phyloP scores from a whole-genome alignment of 2,113 vertebrate species.

The Protobothrops flavoviridis region DNA sequence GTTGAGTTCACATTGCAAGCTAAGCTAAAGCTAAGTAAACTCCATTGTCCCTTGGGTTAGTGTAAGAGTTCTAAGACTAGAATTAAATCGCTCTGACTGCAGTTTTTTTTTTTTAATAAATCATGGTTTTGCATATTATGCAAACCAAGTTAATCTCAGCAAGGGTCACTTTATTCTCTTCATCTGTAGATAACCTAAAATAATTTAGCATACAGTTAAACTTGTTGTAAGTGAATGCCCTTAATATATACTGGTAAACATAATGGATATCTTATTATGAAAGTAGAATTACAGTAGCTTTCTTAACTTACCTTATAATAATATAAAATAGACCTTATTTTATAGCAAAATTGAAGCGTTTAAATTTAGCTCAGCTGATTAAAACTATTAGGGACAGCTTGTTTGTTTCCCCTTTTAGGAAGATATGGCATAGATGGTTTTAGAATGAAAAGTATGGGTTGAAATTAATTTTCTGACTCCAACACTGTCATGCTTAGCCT shows the following conservation, averaged over 20 bases:
- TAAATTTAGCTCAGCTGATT: not conserved
- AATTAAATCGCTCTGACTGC: too few relatives aligned
- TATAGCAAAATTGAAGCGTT: not conserved
- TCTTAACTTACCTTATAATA: not conserved
- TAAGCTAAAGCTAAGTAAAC: too few relatives aligned
- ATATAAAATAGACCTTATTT: not conserved
- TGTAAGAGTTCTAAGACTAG: too few relatives aligned
- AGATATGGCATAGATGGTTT: not conserved
- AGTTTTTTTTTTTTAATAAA: too few relatives aligned
- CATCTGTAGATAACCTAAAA: not conserved
- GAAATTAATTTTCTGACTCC: not conserved
- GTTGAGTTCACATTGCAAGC: too few relatives aligned
- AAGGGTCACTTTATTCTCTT: not conserved
- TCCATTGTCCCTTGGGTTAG: too few relatives aligned
- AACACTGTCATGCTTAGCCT: not conserved
- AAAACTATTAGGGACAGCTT: not conserved
- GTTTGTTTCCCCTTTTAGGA: not conserved
- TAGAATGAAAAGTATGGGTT: not conserved
- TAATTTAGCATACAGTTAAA: not conserved
- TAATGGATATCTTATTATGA: not conserved
- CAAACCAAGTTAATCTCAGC: not conserved
- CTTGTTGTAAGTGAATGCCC: not conserved
- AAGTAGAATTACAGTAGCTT: not conserved
- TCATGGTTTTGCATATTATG: too few relatives aligned
- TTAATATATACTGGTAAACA: not conserved